Conservation (phyloP, 2,797 vertebrate genomes). For the Anolis apletophallus region DNA sequence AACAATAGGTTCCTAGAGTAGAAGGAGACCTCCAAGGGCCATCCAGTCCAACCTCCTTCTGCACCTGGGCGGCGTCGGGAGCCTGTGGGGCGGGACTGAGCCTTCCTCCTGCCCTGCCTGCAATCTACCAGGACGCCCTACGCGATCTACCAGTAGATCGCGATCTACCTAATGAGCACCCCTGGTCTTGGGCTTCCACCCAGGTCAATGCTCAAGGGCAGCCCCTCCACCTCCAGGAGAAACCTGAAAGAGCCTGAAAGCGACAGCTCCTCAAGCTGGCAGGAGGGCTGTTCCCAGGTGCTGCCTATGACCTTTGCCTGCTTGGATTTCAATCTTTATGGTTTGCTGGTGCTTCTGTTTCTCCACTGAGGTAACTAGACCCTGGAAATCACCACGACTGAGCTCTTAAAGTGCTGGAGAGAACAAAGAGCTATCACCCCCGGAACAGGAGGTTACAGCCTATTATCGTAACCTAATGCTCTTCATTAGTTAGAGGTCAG, state of each 20-base stretch:
- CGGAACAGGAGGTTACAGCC: constrained; percentile 12
- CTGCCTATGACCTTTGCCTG: neutral
- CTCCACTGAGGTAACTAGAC: constrained; percentile 2
- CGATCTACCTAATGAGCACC: too few relatives aligned
- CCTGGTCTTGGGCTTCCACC: too few relatives aligned
- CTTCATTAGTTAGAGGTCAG: constrained; percentile 22
- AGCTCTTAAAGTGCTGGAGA: neutral
- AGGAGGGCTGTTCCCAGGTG: neutral
- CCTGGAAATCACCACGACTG: rapidly evolving
- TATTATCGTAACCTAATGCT: neutral
- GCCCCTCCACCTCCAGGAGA: neutral
- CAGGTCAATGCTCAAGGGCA: too few relatives aligned
- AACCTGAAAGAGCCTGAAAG: neutral
- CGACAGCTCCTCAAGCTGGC: neutral
- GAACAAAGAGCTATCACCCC: neutral
- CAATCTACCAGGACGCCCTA: too few relatives aligned
- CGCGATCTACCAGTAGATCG: too few relatives aligned
- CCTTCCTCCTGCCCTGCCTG: too few relatives aligned
- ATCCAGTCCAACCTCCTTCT: too few relatives aligned
- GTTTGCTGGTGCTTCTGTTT: neutral
- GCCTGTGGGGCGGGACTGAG: too few relatives aligned
- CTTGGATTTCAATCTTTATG: neutral
- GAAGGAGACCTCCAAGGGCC: too few relatives aligned
- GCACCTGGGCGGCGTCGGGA: too few relatives aligned
- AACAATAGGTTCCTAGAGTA: too few relatives aligned